Evolutionary conservation across 2,797 vertebrate species (phyloP), one percentile per base, ranked within the genome.

Genomic region (Eupleurogrammus muticus): DNA sequence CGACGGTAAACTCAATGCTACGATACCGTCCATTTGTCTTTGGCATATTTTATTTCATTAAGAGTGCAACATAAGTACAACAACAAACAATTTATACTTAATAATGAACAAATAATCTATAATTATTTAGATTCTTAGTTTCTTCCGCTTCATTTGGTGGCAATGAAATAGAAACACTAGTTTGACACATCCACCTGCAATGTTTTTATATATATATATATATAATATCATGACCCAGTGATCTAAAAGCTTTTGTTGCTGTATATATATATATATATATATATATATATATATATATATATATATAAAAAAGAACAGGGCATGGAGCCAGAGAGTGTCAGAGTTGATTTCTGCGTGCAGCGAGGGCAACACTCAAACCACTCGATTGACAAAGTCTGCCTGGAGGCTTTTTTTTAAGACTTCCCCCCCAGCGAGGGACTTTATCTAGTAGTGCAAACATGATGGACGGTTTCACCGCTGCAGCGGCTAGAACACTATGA

Each of bases 311-410:
- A 62, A 38, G 82, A 21, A 44, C 55, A 35, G 52, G 48, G 60
- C 73, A 75, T 14, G 44, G 70, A 80, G 80, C 34, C 54, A 50
- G 50, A 19, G 54, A 50, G 70, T 77, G 70, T 83, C 77, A 83
- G 77, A 88, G 87, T 86, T 87, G 73, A 90, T 90, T 90, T 87
- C 78, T 79, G 82, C 88, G 81, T 90, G 81, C 47, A n/a, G 87
- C 71, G 90, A 87, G 78, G 74, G 75, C 69, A 85, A 79, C 77
- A 66, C 80, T 90, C 76, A 82, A 81, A 81, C 73, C 16, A 50
- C 73, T 87, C 73, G 14, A 88, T 84, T 78, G 80, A 89, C 81
- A 82, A 83, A 86, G 75, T 80, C 85, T 85, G 85, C 84, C 86
- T 85, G 50, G 35, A 89, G 83, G 84, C 80, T 67, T 84, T 89